phyloP scores from a whole-genome alignment of 2,113 vertebrate species.

The Addax nasomaculatus region DNA sequence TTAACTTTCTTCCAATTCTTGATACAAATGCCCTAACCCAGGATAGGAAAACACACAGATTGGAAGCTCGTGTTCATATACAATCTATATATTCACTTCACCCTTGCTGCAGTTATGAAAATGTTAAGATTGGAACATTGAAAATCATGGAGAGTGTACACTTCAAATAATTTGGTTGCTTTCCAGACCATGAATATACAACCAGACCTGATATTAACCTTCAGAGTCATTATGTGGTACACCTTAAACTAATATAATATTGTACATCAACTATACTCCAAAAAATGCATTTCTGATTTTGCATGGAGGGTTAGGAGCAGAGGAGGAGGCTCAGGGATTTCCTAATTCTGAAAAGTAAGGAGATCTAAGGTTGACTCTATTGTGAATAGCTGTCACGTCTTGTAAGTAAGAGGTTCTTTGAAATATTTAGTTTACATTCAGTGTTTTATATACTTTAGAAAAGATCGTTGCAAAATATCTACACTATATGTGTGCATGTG shows the following conservation, averaged over 20 bases:
- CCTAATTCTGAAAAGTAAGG: neutral
- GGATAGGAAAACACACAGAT: neutral
- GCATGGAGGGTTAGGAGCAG: neutral
- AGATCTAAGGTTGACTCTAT: neutral
- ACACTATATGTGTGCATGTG: neutral
- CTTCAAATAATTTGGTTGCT: neutral
- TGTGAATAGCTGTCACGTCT: neutral
- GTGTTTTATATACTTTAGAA: neutral
- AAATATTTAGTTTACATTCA: neutral
- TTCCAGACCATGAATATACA: neutral
- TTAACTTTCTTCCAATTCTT: neutral
- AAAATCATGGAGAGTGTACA: neutral
- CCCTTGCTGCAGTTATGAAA: neutral
- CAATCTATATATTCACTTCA: neutral
- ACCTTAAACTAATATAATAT: neutral
- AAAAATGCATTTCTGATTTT: neutral
- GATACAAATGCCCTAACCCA: neutral
- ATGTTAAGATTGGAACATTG: neutral
- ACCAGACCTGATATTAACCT: neutral
- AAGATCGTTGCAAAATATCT: neutral
- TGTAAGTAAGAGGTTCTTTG: neutral
- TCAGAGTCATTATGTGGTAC: neutral
- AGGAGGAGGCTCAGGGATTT: neutral
- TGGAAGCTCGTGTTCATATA: neutral
- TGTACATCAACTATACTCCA: neutral